Base-by-base conservation (phyloP, 1,140 invertebrate genomes). In the Aphelenchoides avenae region DNA sequence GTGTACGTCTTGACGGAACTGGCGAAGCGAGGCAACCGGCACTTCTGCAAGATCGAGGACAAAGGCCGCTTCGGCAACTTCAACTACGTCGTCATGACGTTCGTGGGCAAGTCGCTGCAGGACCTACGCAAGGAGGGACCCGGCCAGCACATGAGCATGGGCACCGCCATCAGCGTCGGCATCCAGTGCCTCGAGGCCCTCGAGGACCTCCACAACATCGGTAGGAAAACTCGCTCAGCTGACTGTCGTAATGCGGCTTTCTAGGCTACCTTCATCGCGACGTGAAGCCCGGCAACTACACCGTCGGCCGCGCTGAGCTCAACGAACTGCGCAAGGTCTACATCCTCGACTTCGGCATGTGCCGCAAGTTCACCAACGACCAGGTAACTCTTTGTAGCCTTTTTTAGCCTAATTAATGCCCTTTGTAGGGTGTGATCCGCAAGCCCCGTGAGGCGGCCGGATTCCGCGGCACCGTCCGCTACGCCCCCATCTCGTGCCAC, bases 71-170 rank as follows among this genome's bases (percentile, higher is more conserved):
- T 44, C 46, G 66, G 66, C 9, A 66, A 34, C 30, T 70, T 70
- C 64, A 71, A 71, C 44, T 70, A 71, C 31, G 61, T 72, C 26
- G 68, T 71, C 3, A 71, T 71, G 68, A 72, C 68, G 7, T 47
- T 71, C 4, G 70, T 71, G 31, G 68, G 68, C 11, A 71, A 71
- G 40, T 72, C 68, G 3, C 55, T 71, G 7, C 68, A 72, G 27
- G 68, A 70, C 55, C 37, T 70, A 13, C 61, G 67, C 9, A 70
- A 50, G 22, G 40, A 54, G 20, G 64, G 26, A 42, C 61, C 61
- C 29, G 27, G 52, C 18, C 22, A 43, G 18, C 50, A 58, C 27
- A 42, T 69, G 11, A 55, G 31, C 33, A 41, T 54, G 9, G 66
- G 67, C 20, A 52, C 52, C 13, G 56, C 66, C 1, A 64, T 69